Conservation (phyloP, 1,140 invertebrate species). For the Sipha flava region DNA sequence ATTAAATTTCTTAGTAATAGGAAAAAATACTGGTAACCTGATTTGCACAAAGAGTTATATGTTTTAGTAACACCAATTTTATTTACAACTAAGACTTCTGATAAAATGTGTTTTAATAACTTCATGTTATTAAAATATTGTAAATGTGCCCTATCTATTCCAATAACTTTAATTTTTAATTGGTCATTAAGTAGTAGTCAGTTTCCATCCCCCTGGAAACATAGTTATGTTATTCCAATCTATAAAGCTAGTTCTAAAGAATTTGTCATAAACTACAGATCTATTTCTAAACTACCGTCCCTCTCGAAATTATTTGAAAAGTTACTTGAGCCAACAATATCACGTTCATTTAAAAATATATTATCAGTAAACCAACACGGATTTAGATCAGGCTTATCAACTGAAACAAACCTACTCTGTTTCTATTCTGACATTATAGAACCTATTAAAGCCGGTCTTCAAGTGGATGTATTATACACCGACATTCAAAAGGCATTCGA, state of each 20-base stretch:
- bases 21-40: too few species aligned
- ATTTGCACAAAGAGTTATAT: too few species aligned
- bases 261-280: neutral
- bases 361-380: too few species aligned
- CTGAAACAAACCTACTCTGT: neutral
- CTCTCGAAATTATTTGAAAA: neutral
- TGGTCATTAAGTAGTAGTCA: neutral
- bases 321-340: neutral
- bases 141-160: neutral
- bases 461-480: too few species aligned
- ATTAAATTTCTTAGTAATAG: too few species aligned
- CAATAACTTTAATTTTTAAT: neutral
- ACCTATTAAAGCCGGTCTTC: too few species aligned
- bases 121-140: neutral
- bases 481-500: too few species aligned
- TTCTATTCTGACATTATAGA: neutral
- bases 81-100: neutral
- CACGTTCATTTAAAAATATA: too few species aligned
- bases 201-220: neutral
- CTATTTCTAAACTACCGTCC: too few species aligned
- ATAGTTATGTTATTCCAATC: neutral
- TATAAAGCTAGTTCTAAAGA: neutral
- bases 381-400: neutral
- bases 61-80: neutral
- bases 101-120: too few species aligned